Evolutionary conservation across 2,888 invertebrate genomes (phyloP).

Genomic region (Lumbricus terrestris): DNA sequence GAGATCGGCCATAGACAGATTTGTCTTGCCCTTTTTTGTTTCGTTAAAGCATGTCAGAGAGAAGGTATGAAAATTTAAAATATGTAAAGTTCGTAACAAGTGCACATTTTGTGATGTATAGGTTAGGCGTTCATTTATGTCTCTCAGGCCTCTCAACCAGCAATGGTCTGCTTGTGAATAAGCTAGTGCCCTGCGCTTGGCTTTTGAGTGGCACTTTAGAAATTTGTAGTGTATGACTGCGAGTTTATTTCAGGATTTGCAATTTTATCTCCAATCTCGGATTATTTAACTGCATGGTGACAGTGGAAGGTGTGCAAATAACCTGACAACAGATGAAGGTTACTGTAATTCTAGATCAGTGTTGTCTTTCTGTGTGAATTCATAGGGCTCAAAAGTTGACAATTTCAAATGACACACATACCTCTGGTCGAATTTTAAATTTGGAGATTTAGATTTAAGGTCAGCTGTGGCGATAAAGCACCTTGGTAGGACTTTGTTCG

Average conservation of each 20-base stretch:
- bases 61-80: not conserved
- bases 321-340: not conserved
- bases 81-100: not conserved
- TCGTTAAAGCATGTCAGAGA: not conserved
- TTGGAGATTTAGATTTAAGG: too few relatives aligned
- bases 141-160: not conserved
- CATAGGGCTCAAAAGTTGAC: too few relatives aligned
- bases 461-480: too few relatives aligned
- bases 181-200: not conserved
- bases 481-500: too few relatives aligned
- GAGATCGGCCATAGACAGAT: not conserved
- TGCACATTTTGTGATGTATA: not conserved
- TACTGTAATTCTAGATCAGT: not conserved
- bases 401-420: too few relatives aligned
- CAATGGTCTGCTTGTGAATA: not conserved
- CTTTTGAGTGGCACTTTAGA: too few relatives aligned
- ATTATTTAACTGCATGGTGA: not conserved
- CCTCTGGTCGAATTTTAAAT: too few relatives aligned
- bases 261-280: not conserved
- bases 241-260: too few relatives aligned
- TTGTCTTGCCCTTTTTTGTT: not conserved
- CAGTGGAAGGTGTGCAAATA: not conserved
- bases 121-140: not conserved
- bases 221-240: too few relatives aligned
- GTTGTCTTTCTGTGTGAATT: not conserved